Conservation (phyloP, 2,797 vertebrate genomes). For the Esox masquinongy region DNA sequence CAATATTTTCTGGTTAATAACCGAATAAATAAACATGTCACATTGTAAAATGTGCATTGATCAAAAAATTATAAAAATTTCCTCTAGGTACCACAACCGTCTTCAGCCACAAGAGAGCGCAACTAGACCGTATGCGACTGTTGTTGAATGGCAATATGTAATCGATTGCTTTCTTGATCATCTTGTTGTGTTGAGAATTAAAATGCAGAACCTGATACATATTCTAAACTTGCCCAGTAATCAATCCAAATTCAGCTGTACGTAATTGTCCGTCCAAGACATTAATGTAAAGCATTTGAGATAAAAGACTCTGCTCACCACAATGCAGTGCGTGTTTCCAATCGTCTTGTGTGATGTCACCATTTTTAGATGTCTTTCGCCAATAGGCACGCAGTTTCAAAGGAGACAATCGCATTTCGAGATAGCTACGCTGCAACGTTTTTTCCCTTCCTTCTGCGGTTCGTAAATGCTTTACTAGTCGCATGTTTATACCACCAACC, state of each 20-base stretch:
- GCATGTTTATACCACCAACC: constrained; percentile 23
- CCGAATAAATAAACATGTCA: too few relatives aligned
- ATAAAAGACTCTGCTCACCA: neutral
- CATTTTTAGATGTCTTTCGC: constrained; percentile 18
- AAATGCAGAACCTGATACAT: neutral
- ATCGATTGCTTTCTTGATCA: neutral
- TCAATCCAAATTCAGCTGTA: neutral
- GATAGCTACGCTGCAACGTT: constrained; percentile 32
- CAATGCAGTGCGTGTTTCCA: neutral
- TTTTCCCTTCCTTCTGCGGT: constrained; percentile 27
- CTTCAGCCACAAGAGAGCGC: constrained; percentile 26
- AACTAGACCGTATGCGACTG: neutral
- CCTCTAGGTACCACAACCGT: too few relatives aligned
- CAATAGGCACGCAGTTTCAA: constrained; percentile 50
- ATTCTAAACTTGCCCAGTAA: neutral
- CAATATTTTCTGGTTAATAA: too few relatives aligned
- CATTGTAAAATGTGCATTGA: too few relatives aligned
- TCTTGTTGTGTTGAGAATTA: neutral
- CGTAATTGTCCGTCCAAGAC: neutral
- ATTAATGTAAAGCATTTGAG: neutral
- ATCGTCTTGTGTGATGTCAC: constrained; percentile 27
- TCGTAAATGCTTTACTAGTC: constrained; percentile 38
- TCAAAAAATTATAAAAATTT: too few relatives aligned
- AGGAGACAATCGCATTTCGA: constrained; percentile 40
- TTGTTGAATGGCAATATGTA: neutral